Base-by-base conservation (phyloP, 2,888 invertebrate species). In the Nematopogon swammerdamellus region DNA sequence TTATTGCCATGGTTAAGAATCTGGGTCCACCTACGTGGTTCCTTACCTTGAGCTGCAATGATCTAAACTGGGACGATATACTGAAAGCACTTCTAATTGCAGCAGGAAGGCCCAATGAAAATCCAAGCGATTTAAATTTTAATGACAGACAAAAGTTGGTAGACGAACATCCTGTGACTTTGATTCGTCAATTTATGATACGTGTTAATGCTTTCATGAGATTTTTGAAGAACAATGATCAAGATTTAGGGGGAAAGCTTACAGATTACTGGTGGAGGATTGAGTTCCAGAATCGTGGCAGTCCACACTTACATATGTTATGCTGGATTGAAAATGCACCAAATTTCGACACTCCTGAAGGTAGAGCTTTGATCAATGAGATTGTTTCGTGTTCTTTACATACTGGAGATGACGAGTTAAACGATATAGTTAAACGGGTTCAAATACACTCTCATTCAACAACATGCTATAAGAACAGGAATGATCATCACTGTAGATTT, bases 11-110 rank as follows among this genome's bases (percentile, higher is more conserved):
- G 44, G 53, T 59, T n/a, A 52, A 57, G 29, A 53, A 51, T 54
- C 18, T 60, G 20, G 59, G 58, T 43, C 53, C 57, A 8, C 59
- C 58, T 46, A 53, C 54, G 6, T 58, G 51, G 44, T 59, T 59
- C 50, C 19, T 52, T 19, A 52, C 52, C 45, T 54, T 54, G 10
- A 49, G 49, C 14, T 53, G 36, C 42, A 61, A 61, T 52, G 59
- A 62, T 50, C 47, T 60, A 1, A 49, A 59, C 50, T 61, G 59
- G 61, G 19, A 44, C 18, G 60, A 60, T 48, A 56, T 55, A 53
- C 48, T 50, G 1, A 60, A 55, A 52, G 58, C 54, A 44, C 51
- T 56, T 2, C 50, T 59, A 1, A 56, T 59, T 18, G 57, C 57
- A 6, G 59, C 55, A 49, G 50, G 51, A 30, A 46, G 52, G 36